phyloP scores from a whole-genome alignment of 2,797 vertebrate species.

The Falco cherrug region DNA sequence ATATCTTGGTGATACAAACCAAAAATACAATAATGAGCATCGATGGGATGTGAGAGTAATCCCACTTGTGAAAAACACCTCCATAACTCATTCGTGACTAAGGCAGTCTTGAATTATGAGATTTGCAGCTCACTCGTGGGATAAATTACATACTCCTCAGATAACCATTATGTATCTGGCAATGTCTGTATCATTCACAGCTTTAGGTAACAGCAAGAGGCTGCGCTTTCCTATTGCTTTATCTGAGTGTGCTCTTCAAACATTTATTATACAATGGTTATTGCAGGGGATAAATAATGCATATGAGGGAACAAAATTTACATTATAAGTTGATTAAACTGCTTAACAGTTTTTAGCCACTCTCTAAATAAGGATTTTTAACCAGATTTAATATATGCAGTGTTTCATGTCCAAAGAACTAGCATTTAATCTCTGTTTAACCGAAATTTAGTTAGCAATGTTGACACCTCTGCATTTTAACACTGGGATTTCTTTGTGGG shows the following conservation, averaged over 20 bases:
- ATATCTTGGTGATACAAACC: background rate
- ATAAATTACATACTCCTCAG: conserved; percentile 62
- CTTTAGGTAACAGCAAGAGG: conserved; percentile 53
- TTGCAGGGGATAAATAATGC: conserved; percentile 78
- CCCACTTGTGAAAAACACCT: conserved; percentile 50
- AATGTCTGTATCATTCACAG: conserved; percentile 52
- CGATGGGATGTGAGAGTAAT: conserved; percentile 32
- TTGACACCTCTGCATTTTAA: conserved; percentile 92
- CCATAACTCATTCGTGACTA: conserved; percentile 60
- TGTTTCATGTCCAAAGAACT: conserved; percentile 85
- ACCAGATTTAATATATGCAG: conserved; percentile 84
- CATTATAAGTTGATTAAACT: conserved; percentile 84
- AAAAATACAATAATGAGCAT: conserved; percentile 58
- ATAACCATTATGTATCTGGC: conserved; percentile 61
- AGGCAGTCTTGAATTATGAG: conserved; percentile 50
- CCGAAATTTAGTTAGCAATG: conserved; percentile 91
- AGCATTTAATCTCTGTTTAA: conserved; percentile 94
- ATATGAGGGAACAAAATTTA: conserved; percentile 77
- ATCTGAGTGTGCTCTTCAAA: conserved; percentile 47
- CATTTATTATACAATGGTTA: conserved; percentile 42
- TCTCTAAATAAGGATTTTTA: conserved; percentile 88
- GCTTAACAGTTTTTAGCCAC: conserved; percentile 85
- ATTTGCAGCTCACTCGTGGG: conserved; percentile 46
- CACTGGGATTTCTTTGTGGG: conserved; percentile 86
- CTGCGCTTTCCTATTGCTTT: conserved; percentile 50